Base-by-base conservation (phyloP, 2,113 vertebrate species). In the Pterocles burchelli region DNA sequence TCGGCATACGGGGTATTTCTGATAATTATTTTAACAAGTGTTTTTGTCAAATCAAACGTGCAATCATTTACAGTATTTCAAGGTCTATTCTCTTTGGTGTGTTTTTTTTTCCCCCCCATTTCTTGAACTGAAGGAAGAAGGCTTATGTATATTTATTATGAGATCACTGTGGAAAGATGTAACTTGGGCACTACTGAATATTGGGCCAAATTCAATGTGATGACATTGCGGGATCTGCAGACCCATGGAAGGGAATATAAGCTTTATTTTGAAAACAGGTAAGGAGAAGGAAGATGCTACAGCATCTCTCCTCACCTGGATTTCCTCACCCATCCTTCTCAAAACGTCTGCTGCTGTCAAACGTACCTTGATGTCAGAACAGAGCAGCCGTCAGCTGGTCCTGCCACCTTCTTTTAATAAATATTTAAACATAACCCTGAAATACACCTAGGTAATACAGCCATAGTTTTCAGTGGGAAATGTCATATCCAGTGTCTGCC, bases 11-110 rank as follows among this genome's bases (percentile, higher is more conserved):
- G 41, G 80, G n/a, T 70, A 38, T 38, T 95, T 86, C 36, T 57
- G 88, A 92, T 90, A 88, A 95, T 95, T 95, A 92, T 95, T 95
- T 94, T 80, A 95, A 72, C 59, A 74, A 76, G 29, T 79, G 33
- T 70, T 92, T 91, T 93, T 95, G 80, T 63, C 70, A 68, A 72
- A 90, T 81, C 38, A 94, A 95, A 93, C 45, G 55, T 92, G 43
- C 48, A 88, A 62, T 73, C 41, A 21, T 55, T 89, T 91, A 78
- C 52, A 46, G n/a, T 77, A 87, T 89, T 93, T 86, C 82, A 82
- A 84, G 73, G 82, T 33, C 15, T 7, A 45, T 72, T 20, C 16
- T 63, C 17, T 67, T 29, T 31, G 6, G 12, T 26, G 21, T 24
- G 45, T 29, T 26, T 75, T 41, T 57, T 31, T 55, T n/a, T 24